Evolutionary conservation across 2,888 invertebrate genomes (phyloP).

Genomic region (Catocala sponsa): DNA sequence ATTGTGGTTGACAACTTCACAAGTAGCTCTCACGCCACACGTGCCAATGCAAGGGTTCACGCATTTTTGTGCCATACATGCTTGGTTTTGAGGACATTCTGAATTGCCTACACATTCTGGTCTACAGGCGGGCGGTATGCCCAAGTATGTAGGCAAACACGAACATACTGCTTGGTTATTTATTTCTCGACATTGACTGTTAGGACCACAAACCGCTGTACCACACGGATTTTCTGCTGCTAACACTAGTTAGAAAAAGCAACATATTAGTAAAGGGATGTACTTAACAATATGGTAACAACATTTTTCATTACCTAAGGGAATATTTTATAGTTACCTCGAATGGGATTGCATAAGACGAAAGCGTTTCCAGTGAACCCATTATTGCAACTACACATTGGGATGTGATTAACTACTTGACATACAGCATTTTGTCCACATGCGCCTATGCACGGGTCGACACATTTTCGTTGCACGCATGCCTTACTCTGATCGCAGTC

Average conservation of each 20-base stretch:
- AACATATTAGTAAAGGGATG: constrained; percentile 8
- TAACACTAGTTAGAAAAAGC: constrained; percentile 57
- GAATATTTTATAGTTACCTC: constrained; percentile 75
- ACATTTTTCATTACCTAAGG: too few species aligned
- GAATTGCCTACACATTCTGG: constrained; percentile 92
- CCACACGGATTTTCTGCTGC: constrained; percentile 88
- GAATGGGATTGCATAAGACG: constrained; percentile 81
- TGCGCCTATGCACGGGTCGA: constrained; percentile 91
- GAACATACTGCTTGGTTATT: constrained; percentile 92
- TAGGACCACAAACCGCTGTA: constrained; percentile 92
- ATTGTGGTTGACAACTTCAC: constrained; percentile 91
- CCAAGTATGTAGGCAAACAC: constrained; percentile 91
- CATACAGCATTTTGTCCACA: constrained; percentile 90
- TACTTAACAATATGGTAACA: too few species aligned
- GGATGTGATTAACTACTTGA: constrained; percentile 90
- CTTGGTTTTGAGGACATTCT: constrained; percentile 91
- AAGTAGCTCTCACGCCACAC: constrained; percentile 90
- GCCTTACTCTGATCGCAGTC: constrained; percentile 91
- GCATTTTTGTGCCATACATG: constrained; percentile 92
- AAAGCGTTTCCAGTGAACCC: constrained; percentile 90
- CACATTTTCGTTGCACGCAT: constrained; percentile 92
- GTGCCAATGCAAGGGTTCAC: constrained; percentile 92
- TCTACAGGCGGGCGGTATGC: constrained; percentile 91
- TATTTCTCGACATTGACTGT: constrained; percentile 89
- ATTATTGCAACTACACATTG: constrained; percentile 90